Conservation (phyloP, 2,888 invertebrate species). For the Archips xylosteana region DNA sequence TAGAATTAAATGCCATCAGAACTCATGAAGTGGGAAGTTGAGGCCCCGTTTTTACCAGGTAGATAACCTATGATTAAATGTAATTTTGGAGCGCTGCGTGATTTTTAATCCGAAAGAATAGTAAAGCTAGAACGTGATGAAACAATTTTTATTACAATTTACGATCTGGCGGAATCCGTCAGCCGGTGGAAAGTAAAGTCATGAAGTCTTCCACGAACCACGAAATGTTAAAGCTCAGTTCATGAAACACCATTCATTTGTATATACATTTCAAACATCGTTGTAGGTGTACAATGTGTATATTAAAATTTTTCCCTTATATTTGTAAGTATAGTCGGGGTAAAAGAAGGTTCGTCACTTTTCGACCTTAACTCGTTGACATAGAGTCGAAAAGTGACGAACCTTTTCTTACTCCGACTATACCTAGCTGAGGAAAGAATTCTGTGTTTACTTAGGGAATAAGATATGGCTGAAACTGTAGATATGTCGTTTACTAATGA, state of each 20-base stretch:
- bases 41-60: neutral
- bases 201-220: neutral
- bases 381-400: no score
- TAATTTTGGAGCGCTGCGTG: neutral
- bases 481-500: neutral
- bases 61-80: neutral
- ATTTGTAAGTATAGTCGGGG: no score
- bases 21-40: neutral
- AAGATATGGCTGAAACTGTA: neutral
- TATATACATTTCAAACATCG: neutral
- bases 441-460: neutral
- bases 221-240: neutral
- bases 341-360: no score
- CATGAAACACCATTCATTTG: neutral
- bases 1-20: neutral
- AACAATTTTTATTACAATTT: neutral
- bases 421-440: neutral
- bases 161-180: neutral
- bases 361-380: no score
- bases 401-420: no score
- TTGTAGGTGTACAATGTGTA: neutral
- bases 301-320: neutral
- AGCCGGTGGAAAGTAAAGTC: neutral
- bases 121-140: neutral
- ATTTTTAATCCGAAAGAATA: neutral